Evolutionary conservation across 2,113 vertebrate species (phyloP), one percentile per base, ranked within the genome.

Genomic region (Chionomys nivalis): DNA sequence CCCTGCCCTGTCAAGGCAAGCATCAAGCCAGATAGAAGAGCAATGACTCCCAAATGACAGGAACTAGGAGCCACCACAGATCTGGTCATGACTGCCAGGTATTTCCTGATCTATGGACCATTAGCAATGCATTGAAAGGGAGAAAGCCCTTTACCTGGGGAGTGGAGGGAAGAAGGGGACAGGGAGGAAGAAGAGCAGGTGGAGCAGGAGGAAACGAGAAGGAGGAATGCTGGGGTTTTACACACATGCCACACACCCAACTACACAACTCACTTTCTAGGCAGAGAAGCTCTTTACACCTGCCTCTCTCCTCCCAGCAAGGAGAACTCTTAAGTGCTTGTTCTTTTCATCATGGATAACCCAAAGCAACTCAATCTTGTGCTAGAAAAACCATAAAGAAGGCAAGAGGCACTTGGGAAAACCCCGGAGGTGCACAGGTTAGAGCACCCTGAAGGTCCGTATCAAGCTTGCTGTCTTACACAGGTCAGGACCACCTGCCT

Each of bases 1-100:
- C 21, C 17, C 5, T 0, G 3, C 0, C 33, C 28, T 19, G 21
- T 1, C 44, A 3, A 1, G 33, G 16, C 11, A 0, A 10, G 2
- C 65, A n/a, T 49, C 19, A 5, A 24, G 44, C 12, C 44, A 72
- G 21, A n/a, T 23, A 26, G 33, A 70, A 70, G 44, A 52, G 23
- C 33, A 7, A 55, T 5, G 8, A 28, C 24, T 52, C 16, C 76
- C 47, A 21, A 79, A 52, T 10, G 31, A 49, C 42, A 47, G 31
- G 47, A 33, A 21, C 47, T 10, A 49, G 75, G 75, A 21, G 70
- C 70, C 70, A 39, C 7, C 42, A 47, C 75, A 28, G 42, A 47
- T 14, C 17, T 39, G 17, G 39, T 44, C 73, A 28, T 13, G 23
- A 31, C 23, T 47, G 26, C 42, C 42, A 76, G 42, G 5, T 39